phyloP scores from a whole-genome alignment of 1,140 invertebrate genomes.

The Pachypeltis micranthus region DNA sequence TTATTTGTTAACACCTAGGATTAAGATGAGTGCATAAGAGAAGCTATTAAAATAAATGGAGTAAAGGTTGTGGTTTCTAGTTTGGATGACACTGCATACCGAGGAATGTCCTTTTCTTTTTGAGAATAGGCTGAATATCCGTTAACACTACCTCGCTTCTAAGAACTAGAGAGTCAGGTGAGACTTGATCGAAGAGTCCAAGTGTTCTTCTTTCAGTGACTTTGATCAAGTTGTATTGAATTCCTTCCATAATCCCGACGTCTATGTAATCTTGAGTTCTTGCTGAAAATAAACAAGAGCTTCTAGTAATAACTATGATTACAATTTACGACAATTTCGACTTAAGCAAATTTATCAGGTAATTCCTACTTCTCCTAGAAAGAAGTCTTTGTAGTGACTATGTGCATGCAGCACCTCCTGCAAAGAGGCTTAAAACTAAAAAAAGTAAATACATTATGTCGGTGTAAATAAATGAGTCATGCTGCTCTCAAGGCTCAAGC shows the following conservation, averaged over 20 bases:
- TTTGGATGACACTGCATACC: constrained; percentile 1
- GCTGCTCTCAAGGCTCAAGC: no score
- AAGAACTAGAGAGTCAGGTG: constrained; percentile 45
- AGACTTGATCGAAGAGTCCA: constrained; percentile 38
- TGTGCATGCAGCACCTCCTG: no score
- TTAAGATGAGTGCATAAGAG: no score
- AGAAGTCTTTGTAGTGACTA: no score
- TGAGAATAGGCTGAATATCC: background rate
- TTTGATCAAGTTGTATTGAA: constrained; percentile 54
- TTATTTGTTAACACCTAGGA: no score
- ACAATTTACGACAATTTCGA: no score
- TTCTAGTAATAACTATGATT: no score
- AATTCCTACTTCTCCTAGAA: no score
- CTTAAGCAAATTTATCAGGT: no score
- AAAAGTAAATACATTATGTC: no score
- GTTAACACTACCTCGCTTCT: constrained; percentile 37
- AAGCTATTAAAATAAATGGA: background rate
- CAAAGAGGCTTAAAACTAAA: no score
- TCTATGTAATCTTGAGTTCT: constrained; percentile 82
- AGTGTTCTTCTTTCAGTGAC: constrained; percentile 48
- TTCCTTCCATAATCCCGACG: constrained; percentile 71
- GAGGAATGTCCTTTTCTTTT: background rate
- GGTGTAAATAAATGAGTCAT: no score
- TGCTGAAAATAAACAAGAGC: constrained; percentile 48
- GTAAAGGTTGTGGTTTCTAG: background rate